Percentiles rank a stretch among this genome's conserved stretches.
phyloP scores from a whole-genome alignment of 2,113 vertebrate genomes.

The Struthidea cinerea region DNA sequence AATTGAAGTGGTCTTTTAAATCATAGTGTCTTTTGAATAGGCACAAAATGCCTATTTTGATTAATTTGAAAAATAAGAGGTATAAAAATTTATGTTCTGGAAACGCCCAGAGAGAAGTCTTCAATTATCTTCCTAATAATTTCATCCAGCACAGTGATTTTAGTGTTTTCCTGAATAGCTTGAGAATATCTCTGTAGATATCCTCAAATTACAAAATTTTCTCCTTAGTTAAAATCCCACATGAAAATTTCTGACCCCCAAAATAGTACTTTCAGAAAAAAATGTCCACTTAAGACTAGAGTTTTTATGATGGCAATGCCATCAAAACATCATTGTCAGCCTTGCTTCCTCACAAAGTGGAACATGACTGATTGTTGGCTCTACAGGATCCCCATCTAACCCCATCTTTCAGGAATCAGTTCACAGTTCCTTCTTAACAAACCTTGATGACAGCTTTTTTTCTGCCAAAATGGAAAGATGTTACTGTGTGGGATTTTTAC shows the following conservation, averaged over 20 bases:
- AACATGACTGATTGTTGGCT: neutral
- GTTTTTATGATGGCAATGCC: neutral
- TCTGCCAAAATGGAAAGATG: neutral
- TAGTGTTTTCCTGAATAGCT: neutral
- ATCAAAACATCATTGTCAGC: neutral
- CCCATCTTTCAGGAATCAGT: neutral
- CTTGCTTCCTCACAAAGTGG: neutral
- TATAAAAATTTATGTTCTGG: neutral
- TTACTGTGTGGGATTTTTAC: neutral
- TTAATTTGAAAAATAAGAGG: constrained; percentile 4
- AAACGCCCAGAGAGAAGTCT: neutral
- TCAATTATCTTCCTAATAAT: neutral
- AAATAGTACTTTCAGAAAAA: neutral
- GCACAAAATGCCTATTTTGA: neutral
- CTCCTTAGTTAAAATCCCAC: neutral
- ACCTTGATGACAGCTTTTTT: neutral
- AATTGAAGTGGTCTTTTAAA: neutral
- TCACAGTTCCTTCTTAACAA: neutral
- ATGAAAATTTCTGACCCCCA: neutral
- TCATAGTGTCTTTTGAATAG: neutral
- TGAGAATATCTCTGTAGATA: neutral
- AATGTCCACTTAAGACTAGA: neutral
- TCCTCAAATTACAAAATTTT: neutral
- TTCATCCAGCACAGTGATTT: neutral
- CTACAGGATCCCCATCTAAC: neutral